Evolutionary conservation across 2,888 invertebrate species (phyloP).

Genomic region (Thyatira batis): DNA sequence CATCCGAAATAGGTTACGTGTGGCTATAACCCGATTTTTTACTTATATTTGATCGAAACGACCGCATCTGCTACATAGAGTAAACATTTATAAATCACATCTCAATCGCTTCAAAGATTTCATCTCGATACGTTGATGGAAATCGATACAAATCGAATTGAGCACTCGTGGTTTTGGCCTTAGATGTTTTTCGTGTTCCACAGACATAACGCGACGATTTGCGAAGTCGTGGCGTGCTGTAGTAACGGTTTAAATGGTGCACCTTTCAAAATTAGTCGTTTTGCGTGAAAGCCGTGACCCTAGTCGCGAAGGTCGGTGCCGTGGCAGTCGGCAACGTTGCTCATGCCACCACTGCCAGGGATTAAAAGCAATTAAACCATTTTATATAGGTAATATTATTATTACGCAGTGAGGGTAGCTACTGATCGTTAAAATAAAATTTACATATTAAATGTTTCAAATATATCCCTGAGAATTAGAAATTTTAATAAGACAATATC

Average conservation of each 20-base stretch:
- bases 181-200: constrained; percentile 37
- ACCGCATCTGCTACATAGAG: constrained; percentile 20
- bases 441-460: too few relatives aligned
- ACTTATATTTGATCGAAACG: constrained; percentile 18
- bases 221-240: constrained; percentile 51
- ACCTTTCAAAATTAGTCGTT: constrained; percentile 53
- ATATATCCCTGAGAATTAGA: too few relatives aligned
- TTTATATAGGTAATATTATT: too few relatives aligned
- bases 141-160: constrained; percentile 15
- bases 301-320: constrained; percentile 56
- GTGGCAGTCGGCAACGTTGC: constrained; percentile 63
- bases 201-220: constrained; percentile 38
- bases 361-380: too few relatives aligned
- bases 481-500: background rate
- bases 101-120: constrained; percentile 1
- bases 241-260: constrained; percentile 43
- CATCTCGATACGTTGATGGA: constrained; percentile 6
- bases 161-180: constrained; percentile 24
- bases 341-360: constrained; percentile 27
- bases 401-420: too few relatives aligned
- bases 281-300: constrained; percentile 61
- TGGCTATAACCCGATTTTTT: constrained; percentile 14
- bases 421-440: too few relatives aligned
- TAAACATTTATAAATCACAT: constrained; percentile 16
- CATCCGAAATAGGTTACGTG: constrained; percentile 8